These are phyloP conservation scores for Hoplostethus atlanticus DNA, from an alignment of 2,797 vertebrate species.

Conservation along the genomic window DNA sequence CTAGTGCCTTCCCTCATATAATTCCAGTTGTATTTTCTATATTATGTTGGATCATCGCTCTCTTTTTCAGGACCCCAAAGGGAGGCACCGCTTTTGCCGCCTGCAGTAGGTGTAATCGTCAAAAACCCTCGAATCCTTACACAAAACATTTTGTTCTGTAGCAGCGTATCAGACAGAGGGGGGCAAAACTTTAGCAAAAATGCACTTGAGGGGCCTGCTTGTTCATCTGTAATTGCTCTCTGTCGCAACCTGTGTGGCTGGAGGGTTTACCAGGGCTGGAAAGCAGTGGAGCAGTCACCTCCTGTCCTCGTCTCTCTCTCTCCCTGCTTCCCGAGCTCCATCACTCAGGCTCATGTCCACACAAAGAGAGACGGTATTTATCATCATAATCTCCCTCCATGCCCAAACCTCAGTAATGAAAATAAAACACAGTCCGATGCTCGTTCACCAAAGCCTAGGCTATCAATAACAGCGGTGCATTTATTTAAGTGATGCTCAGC, in stretches of 20 bases:
- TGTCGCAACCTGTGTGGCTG: conserved; percentile 57
- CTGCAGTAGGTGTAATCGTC: neutral
- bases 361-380: conserved; percentile 59
- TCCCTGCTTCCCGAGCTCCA: conserved; percentile 53
- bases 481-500: conserved; percentile 46
- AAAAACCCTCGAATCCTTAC: neutral
- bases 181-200: conserved; percentile 29
- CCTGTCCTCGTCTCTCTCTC: conserved; percentile 62
- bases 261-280: conserved; percentile 50
- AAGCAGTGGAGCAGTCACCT: conserved; percentile 58
- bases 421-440: conserved; percentile 57
- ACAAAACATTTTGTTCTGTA: neutral
- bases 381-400: conserved; percentile 56
- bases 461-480: conserved; percentile 53
- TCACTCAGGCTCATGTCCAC: conserved; percentile 64
- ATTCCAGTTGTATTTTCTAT: neutral
- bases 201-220: conserved; percentile 30
- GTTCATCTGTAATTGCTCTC: conserved; percentile 50
- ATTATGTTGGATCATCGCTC: neutral
- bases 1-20: neutral
- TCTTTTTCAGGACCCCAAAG: neutral
- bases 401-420: conserved; percentile 58
- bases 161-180: conserved; percentile 30
- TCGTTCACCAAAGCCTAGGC: conserved; percentile 38
- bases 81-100: neutral